Evolutionary conservation across 2,797 vertebrate species (phyloP).

Genomic region (Myripristis murdjan): DNA sequence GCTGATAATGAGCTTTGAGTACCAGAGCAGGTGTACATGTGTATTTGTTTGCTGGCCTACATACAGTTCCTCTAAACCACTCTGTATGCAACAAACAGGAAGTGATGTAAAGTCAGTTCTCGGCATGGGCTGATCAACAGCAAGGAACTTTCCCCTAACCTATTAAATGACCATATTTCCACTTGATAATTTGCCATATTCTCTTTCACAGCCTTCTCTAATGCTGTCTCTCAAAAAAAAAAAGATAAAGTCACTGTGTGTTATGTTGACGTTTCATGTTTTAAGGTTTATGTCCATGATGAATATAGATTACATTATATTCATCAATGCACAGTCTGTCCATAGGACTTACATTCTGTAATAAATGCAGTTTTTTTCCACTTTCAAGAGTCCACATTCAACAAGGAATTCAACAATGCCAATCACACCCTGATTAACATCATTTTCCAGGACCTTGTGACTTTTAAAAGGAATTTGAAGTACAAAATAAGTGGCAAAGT

Average conservation of each 20-base stretch:
- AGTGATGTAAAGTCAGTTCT: conserved; percentile 62
- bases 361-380: conserved; percentile 23
- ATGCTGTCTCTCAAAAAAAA: conserved; percentile 28
- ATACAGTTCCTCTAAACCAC: conserved; percentile 38
- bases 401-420: conserved; percentile 14
- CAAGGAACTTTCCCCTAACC: conserved; percentile 68
- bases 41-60: conserved; percentile 37
- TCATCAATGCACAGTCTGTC: conserved; percentile 51
- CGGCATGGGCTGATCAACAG: conserved; percentile 31
- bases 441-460: background rate
- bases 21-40: background rate
- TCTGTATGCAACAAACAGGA: conserved; percentile 74
- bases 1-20: background rate
- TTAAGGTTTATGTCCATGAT: conserved; percentile 46
- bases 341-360: conserved; percentile 55
- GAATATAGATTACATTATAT: conserved; percentile 58
- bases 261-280: background rate
- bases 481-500: background rate
- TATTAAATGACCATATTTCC: conserved; percentile 36
- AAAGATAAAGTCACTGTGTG: conserved; percentile 1
- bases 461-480: background rate
- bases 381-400: background rate
- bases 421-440: conserved; percentile 13
- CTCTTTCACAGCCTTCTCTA: conserved; percentile 24
- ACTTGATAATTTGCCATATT: background rate